These are phyloP conservation scores for Drepanosiphum platanoidis DNA, from an alignment of 2,888 invertebrate genomes.

Conservation along the genomic window DNA sequence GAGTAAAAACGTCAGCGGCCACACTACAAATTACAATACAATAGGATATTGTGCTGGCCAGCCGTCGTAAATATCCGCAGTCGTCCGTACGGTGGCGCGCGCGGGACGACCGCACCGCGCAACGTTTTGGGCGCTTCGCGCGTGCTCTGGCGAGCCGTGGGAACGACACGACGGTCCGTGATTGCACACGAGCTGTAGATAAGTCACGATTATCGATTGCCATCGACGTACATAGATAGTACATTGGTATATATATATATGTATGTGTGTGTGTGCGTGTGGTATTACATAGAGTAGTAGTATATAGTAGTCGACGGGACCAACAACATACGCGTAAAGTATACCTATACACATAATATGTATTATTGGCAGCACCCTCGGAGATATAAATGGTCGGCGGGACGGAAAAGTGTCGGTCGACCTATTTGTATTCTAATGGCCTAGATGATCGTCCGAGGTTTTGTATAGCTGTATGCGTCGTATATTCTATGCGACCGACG, in stretches of 20 bases:
- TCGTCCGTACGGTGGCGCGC: not conserved
- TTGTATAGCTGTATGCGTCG: not conserved
- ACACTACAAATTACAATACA: too few species aligned
- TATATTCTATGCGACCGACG: not conserved
- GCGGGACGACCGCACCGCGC: not conserved
- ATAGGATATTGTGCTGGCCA: too few species aligned
- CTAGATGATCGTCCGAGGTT: not conserved
- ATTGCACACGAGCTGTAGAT: conserved; percentile 26
- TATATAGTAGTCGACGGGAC: not conserved
- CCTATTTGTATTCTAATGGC: not conserved
- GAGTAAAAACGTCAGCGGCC: not conserved
- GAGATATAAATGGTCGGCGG: not conserved
- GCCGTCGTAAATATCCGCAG: not conserved
- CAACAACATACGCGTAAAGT: not conserved
- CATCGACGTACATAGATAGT: not conserved
- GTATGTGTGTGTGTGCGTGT: too few species aligned
- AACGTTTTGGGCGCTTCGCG: not conserved
- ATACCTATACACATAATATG: too few species aligned
- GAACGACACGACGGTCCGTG: conserved; percentile 52
- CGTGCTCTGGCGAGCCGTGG: not conserved
- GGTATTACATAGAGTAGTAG: not conserved
- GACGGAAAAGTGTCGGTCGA: conserved; percentile 9
- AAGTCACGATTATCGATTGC: conserved; percentile 54
- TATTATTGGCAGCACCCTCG: not conserved
- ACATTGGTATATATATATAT: not conserved